Percentiles rank a stretch among this genome's conserved stretches.
Evolutionary conservation across 2,113 vertebrate species (phyloP).

Genomic region (Trichomycterus rosablanca): DNA sequence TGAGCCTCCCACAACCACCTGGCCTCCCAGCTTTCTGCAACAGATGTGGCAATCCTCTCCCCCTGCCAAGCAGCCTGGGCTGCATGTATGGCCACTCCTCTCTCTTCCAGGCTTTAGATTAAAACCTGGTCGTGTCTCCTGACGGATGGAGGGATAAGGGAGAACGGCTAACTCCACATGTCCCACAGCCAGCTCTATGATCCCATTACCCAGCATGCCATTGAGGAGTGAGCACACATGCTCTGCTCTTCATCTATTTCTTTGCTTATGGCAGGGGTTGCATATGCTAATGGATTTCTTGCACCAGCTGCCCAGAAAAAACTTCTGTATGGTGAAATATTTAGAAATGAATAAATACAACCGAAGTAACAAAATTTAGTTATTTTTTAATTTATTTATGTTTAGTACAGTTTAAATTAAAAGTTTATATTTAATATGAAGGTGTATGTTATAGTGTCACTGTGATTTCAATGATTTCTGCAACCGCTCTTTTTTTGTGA

Average conservation of each 20-base stretch:
- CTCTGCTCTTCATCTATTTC: neutral
- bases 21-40: conserved; percentile 74
- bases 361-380: too few species aligned
- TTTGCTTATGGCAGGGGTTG: conserved; percentile 1
- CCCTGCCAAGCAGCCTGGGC: conserved; percentile 70
- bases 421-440: too few species aligned
- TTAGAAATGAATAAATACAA: neutral
- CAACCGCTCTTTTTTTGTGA: too few species aligned
- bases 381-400: too few species aligned
- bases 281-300: conserved; percentile 9
- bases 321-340: neutral
- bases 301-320: conserved; percentile 4
- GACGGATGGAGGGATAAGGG: conserved; percentile 42
- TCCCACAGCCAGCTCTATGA: conserved; percentile 31
- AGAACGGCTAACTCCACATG: conserved; percentile 23
- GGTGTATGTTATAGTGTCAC: too few species aligned
- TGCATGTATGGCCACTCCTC: conserved; percentile 68
- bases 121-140: conserved; percentile 52
- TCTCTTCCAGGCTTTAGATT: conserved; percentile 47
- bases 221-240: neutral
- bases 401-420: too few species aligned
- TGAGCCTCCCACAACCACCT: conserved; percentile 61
- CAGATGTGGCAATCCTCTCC: conserved; percentile 71
- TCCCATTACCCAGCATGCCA: conserved; percentile 32
- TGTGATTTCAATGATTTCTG: too few species aligned